Conservation (phyloP, 2,797 vertebrate species). For the Lycodopsis pacificus region DNA sequence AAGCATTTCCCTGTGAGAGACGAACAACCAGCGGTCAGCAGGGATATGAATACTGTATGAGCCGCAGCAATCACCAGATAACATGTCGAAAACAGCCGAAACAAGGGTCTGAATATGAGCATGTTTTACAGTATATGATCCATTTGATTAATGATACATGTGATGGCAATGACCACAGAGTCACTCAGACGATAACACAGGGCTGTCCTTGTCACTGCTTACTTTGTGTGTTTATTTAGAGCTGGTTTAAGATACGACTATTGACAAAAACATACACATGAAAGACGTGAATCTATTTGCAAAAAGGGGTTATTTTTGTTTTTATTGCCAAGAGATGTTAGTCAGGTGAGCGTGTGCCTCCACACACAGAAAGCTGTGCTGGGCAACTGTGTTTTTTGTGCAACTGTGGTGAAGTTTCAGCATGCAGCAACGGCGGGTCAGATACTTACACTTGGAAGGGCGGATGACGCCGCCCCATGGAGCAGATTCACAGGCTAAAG, state of each 20-base stretch:
- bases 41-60: not conserved
- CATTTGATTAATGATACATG: constrained; percentile 39
- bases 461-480: constrained; percentile 70
- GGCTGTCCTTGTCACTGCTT: constrained; percentile 30
- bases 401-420: not conserved
- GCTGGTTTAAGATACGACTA: constrained; percentile 23
- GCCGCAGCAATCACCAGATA: not conserved
- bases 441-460: constrained; percentile 84
- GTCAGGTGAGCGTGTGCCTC: not conserved
- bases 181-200: constrained; percentile 36
- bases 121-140: not conserved
- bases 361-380: not conserved
- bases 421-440: not conserved
- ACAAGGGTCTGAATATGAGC: not conserved
- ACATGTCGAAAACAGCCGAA: not conserved
- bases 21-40: not conserved
- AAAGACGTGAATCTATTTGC: not conserved
- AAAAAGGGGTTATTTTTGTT: not conserved
- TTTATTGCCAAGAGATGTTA: not conserved
- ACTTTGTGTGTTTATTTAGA: constrained; percentile 43
- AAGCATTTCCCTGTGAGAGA: constrained; percentile 92
- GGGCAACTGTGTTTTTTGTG: not conserved
- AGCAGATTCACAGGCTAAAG: constrained; percentile 75
- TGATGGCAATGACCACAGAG: constrained; percentile 54
- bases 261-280: not conserved